Evolutionary conservation across 2,797 vertebrate genomes (phyloP), one percentile per base, ranked within the genome.

Genomic region (Paedocypris micromegethes): DNA sequence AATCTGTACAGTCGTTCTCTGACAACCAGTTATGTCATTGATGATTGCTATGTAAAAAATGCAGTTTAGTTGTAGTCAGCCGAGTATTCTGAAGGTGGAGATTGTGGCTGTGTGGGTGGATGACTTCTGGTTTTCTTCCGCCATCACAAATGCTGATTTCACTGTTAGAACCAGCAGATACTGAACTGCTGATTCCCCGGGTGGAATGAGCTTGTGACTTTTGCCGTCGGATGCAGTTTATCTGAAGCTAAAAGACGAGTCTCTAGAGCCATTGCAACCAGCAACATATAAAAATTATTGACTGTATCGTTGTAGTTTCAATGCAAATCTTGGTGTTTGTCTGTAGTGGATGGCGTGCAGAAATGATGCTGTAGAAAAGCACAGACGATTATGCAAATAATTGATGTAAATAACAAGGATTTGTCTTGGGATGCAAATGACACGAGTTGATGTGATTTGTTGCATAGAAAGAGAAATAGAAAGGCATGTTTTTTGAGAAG

Each of bases 361-460:
- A 61, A 6, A 37, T 23, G 52, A 51, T 64, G 58, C 44, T 58
- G 61, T 50, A 43, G 53, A 70, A 64, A 62, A 59, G 43, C 56
- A 68, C 37, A 58, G 64, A 63, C 68, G 74, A 63, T 64, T 56
- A 78, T 78, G 77, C 77, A 78, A 78, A 78, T 48, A 41, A 58
- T 8, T 56, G n/a, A 78, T 76, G 74, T 66, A 76, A 78, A 78
- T 78, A 48, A 48, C 5, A 50, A 43, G 54, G 58, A 60, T 62
- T 66, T 63, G 62, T 72, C 54, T 46, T 44, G 70, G 39, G 49
- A 74, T 78, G 74, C 66, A 78, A 78, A 78, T 54, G 1, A 38
- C 23, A 45, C 0, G 4, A 40, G 58, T 58, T 62, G 52, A 56
- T 58, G 59, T 7, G 53, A 64, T 63, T 50, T 57, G 5, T 58